Conservation (phyloP, 2,797 vertebrate species). For the Pseudochirops cupreus region DNA sequence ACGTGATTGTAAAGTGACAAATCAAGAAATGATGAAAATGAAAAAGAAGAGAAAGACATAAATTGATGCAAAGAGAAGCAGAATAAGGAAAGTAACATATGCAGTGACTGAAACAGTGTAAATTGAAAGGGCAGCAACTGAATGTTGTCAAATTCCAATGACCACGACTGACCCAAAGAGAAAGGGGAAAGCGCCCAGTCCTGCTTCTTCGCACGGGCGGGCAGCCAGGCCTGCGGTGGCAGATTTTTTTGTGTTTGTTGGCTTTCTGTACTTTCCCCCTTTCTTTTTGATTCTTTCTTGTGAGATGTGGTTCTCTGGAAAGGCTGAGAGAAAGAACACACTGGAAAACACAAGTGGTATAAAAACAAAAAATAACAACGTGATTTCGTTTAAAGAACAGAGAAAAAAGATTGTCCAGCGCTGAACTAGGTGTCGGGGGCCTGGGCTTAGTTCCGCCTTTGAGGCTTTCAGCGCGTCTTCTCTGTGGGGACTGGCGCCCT, state of each 20-base stretch:
- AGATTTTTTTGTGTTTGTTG: not conserved
- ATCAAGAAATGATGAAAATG: not conserved
- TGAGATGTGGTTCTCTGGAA: not conserved
- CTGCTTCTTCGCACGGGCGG: not conserved
- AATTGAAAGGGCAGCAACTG: not conserved
- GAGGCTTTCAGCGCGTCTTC: not conserved
- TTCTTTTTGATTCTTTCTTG: not conserved
- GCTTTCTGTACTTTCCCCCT: not conserved
- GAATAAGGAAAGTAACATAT: not conserved
- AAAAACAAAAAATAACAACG: not conserved
- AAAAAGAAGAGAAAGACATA: not conserved
- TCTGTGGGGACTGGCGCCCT: not conserved
- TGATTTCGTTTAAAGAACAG: not conserved
- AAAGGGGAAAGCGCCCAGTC: not conserved
- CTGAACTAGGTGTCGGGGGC: not conserved
- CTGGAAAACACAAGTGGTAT: not conserved
- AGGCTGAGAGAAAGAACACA: not conserved
- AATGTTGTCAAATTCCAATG: not conserved
- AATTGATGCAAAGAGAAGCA: not conserved
- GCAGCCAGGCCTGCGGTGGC: not conserved
- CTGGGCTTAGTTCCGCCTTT: no score
- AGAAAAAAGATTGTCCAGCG: not conserved
- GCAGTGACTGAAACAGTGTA: not conserved
- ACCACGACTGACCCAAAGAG: not conserved
- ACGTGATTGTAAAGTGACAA: not conserved